Evolutionary conservation across 1,140 invertebrate species (phyloP).

Genomic region (Ips typographus): DNA sequence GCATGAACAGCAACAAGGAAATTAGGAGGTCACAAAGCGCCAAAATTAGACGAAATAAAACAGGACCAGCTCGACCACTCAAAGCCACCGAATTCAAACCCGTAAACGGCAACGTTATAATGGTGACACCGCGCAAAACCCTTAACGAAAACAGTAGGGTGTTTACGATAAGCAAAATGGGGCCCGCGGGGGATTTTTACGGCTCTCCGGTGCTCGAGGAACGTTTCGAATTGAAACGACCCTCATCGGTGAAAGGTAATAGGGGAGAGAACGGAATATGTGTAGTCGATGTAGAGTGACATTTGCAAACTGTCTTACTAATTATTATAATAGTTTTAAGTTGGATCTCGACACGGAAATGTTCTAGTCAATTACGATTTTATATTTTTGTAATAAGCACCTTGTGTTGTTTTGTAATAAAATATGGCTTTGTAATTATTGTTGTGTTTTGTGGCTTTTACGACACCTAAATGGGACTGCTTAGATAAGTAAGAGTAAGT

Average conservation of each 20-base stretch:
- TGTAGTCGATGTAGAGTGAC: conserved; percentile 39
- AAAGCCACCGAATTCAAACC: conserved; percentile 33
- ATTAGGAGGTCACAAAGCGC: conserved; percentile 32
- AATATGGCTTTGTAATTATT: too few species aligned
- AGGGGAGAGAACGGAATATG: conserved; percentile 38
- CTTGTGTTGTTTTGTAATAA: too few species aligned
- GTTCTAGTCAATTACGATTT: too few species aligned
- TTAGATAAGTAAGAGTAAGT: too few species aligned
- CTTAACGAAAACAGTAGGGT: conserved; percentile 41
- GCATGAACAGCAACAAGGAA: conserved; percentile 41
- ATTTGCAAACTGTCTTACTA: too few species aligned
- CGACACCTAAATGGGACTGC: too few species aligned
- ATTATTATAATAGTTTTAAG: too few species aligned
- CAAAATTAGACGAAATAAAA: conserved; percentile 42
- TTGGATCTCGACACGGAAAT: too few species aligned
- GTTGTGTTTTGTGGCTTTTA: too few species aligned
- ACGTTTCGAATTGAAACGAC: conserved; percentile 27
- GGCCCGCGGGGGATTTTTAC: conserved; percentile 33
- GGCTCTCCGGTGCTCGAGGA: conserved; percentile 2
- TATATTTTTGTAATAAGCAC: too few species aligned
- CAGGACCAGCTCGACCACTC: conserved; percentile 40
- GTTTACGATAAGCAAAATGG: conserved; percentile 35
- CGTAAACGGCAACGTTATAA: conserved; percentile 14
- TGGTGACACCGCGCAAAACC: conserved; percentile 32
- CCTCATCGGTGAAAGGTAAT: conserved; percentile 21